A percentile compares a stretch with the other conserved stretches of the same genome.
Conservation (phyloP, 2,113 vertebrate species). For the Otis tarda region DNA sequence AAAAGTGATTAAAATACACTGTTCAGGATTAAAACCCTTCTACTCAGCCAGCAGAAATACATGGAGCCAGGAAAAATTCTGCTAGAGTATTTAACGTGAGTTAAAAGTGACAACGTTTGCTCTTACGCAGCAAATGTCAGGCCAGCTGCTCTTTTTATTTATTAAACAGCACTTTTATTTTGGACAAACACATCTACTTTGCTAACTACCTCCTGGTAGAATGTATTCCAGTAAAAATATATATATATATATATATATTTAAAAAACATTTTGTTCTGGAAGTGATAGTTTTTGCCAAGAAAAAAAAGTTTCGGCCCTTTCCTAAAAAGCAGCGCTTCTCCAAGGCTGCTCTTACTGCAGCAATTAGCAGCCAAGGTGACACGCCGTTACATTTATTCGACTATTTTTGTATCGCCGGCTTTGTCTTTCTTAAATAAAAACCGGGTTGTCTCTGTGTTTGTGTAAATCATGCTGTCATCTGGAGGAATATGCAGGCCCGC, state of each 20-base stretch:
- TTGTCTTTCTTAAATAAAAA: not conserved
- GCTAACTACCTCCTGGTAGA: not conserved
- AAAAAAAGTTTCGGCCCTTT: not conserved
- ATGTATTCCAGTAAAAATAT: not conserved
- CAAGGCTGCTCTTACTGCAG: not conserved
- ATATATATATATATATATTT: not conserved
- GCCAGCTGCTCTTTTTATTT: slow-evolving; percentile 18
- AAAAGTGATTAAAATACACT: not conserved
- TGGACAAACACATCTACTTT: not conserved
- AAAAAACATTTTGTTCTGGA: not conserved
- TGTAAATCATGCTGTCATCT: not conserved
- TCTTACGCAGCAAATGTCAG: not conserved
- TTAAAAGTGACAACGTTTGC: not conserved
- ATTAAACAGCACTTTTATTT: not conserved
- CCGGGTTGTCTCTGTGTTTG: not conserved
- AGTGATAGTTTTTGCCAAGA: not conserved
- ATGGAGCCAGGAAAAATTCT: not conserved
- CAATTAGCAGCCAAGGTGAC: not conserved
- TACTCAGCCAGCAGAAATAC: not conserved
- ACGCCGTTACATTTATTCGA: not conserved
- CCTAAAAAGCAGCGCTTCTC: not conserved
- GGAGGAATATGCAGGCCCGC: not conserved
- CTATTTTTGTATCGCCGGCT: not conserved
- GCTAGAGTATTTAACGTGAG: not conserved
- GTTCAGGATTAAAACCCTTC: not conserved